phyloP scores from a whole-genome alignment of 2,113 vertebrate species.

The Sebastes fasciatus region DNA sequence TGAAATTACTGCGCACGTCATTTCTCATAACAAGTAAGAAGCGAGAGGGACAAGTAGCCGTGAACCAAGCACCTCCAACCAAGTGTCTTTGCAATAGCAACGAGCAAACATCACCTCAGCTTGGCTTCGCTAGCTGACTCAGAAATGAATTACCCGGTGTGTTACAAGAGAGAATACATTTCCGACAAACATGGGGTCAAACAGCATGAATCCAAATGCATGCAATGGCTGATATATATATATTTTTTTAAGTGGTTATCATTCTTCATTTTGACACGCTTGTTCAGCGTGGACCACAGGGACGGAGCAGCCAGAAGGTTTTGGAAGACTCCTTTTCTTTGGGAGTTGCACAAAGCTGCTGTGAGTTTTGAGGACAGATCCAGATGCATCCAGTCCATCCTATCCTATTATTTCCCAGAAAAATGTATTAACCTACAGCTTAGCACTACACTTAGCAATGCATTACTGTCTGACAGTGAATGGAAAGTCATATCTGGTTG shows the following conservation, averaged over 20 bases:
- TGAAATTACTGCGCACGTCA: conserved; percentile 46
- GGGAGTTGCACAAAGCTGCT: conserved; percentile 21
- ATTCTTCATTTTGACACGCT: conserved; percentile 9
- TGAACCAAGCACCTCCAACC: conserved; percentile 3
- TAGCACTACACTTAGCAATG: conserved; percentile 1
- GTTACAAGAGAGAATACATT: conserved; percentile 1
- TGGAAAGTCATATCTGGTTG: conserved; percentile 49
- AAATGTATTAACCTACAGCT: conserved; percentile 3
- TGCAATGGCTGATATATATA: neutral
- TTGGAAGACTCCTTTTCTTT: conserved; percentile 26
- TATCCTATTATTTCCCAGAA: no score
- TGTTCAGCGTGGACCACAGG: neutral
- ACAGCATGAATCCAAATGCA: conserved; percentile 6
- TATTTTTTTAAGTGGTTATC: conserved; percentile 17
- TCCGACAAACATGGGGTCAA: conserved; percentile 8
- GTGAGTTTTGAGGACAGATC: conserved; percentile 22
- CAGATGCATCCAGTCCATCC: no score
- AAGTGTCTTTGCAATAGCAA: conserved; percentile 19
- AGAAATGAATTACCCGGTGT: conserved; percentile 7
- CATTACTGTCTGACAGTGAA: neutral
- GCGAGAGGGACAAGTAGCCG: conserved; percentile 20
- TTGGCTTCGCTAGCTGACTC: conserved; percentile 8
- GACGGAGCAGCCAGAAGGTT: neutral
- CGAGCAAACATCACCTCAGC: conserved; percentile 29
- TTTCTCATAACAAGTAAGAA: conserved; percentile 39